Evolutionary conservation across 2,797 vertebrate species (phyloP).

Genomic region (Chrysocyon brachyurus): DNA sequence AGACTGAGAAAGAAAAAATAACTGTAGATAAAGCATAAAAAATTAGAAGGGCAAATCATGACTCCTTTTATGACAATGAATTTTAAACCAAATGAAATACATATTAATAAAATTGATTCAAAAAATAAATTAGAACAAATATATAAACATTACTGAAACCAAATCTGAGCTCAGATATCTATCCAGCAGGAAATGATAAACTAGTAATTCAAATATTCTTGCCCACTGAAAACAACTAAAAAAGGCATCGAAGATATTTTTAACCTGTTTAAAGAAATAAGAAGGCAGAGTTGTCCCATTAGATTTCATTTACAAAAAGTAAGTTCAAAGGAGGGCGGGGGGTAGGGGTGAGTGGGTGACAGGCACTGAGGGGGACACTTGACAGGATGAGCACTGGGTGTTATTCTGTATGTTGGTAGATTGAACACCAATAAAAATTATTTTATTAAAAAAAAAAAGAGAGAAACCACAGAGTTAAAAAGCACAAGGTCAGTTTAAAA

Average conservation of each 20-base stretch:
- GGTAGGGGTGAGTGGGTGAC: no score
- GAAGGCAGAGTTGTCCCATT: neutral
- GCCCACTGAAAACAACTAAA: neutral
- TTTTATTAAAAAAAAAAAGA: neutral
- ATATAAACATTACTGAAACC: neutral
- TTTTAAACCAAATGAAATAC: neutral
- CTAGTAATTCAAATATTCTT: neutral
- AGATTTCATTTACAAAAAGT: neutral
- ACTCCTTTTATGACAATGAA: neutral
- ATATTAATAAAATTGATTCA: neutral
- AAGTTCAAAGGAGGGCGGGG: neutral
- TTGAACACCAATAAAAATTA: no score
- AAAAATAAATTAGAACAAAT: neutral
- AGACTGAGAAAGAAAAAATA: neutral
- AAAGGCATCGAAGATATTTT: neutral
- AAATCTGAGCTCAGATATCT: neutral
- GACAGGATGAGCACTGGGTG: no score
- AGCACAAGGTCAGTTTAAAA: neutral
- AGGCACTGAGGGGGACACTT: no score
- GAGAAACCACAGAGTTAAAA: constrained; percentile 66
- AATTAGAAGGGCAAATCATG: neutral
- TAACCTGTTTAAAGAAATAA: neutral
- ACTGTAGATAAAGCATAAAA: neutral
- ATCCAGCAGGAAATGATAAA: neutral
- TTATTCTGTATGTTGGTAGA: no score